phyloP scores from a whole-genome alignment of 2,113 vertebrate genomes.

The Halcyon senegalensis region DNA sequence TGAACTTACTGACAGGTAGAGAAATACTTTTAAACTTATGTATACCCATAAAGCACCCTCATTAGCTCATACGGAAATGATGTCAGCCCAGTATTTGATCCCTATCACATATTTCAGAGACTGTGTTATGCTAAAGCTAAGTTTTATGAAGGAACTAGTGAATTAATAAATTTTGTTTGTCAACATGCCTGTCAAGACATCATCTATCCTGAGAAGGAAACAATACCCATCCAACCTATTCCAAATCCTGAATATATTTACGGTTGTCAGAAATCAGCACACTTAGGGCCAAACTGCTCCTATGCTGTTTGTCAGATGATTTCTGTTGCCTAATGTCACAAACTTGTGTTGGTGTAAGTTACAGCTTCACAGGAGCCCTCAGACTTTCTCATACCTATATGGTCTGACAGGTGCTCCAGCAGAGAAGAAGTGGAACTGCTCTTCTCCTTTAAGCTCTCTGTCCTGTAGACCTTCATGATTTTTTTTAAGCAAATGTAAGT shows the following conservation, averaged over 20 bases:
- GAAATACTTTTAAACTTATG: not conserved
- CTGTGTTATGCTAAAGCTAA: not conserved
- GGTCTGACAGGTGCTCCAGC: not conserved
- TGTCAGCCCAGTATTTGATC: not conserved
- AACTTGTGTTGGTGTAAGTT: not conserved
- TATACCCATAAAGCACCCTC: not conserved
- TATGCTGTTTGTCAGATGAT: not conserved
- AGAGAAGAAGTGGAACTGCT: not conserved
- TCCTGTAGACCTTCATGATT: not conserved
- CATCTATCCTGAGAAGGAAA: not conserved
- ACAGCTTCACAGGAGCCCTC: not conserved
- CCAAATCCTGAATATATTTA: not conserved
- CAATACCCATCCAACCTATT: not conserved
- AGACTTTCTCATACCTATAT: not conserved
- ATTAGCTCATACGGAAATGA: not conserved
- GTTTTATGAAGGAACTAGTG: not conserved
- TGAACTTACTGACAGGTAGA: not conserved
- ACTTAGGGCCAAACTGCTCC: not conserved
- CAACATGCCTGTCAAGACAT: not conserved
- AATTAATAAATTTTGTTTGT: not conserved
- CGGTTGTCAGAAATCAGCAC: not conserved
- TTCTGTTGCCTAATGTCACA: not conserved
- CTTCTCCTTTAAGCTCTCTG: not conserved
- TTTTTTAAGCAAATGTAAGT: not conserved
- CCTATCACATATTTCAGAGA: not conserved